Evolutionary conservation across 2,888 invertebrate genomes (phyloP).

Genomic region (Ceraclea dissimilis): DNA sequence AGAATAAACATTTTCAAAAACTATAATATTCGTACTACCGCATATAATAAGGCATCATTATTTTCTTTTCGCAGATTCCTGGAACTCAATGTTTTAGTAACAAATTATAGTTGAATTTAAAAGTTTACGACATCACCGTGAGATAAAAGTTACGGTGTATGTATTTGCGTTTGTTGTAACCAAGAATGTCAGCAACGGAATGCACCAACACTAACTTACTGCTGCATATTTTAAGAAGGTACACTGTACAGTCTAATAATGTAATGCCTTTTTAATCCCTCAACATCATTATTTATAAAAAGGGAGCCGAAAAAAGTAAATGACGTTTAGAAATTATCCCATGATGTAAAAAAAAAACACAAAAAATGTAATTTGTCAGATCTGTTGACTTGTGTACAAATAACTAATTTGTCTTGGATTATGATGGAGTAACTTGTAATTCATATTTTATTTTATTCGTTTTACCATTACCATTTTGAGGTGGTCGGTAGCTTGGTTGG

Average conservation of each 20-base stretch:
- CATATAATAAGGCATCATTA: no score
- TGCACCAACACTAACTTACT: neutral
- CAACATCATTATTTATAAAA: slow-evolving; percentile 5
- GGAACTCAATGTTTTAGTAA: no score
- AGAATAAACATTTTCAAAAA: no score
- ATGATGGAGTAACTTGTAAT: no score
- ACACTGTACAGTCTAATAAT: neutral
- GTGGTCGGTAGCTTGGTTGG: no score
- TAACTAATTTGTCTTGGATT: neutral
- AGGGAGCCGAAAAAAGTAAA: slow-evolving; percentile 1
- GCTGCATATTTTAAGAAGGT: neutral
- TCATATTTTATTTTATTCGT: no score
- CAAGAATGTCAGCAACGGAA: neutral
- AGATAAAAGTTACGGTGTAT: neutral
- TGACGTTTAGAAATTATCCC: slow-evolving; percentile 4
- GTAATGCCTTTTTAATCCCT: slow-evolving; percentile 14
- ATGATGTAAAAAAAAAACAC: slow-evolving; percentile 4
- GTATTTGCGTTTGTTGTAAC: neutral
- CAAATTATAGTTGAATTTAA: no score
- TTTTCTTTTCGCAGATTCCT: no score
- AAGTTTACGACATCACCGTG: no score
- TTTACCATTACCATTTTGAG: no score
- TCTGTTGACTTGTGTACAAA: neutral
- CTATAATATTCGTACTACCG: no score
- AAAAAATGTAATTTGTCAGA: slow-evolving; percentile 5